Evolutionary conservation across 2,888 invertebrate genomes (phyloP).

Genomic region (Fabriciana adippe): DNA sequence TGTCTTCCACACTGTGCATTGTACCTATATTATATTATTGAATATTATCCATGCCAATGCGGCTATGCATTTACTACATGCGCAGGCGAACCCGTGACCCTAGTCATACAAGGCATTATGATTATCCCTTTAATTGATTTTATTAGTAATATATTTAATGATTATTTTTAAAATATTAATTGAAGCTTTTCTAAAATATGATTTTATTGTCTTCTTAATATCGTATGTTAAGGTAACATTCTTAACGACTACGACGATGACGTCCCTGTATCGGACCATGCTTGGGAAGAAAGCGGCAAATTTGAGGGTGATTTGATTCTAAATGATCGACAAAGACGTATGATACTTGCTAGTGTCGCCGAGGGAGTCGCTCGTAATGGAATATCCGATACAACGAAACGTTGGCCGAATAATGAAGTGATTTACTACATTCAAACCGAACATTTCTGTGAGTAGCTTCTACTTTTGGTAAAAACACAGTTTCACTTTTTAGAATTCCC

Average conservation of each 20-base stretch:
- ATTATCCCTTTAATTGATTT: too few species aligned
- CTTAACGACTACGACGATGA: slow-evolving; percentile 63
- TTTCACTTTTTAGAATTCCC: slow-evolving; percentile 8
- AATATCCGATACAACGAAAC: slow-evolving; percentile 67
- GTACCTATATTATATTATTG: too few species aligned
- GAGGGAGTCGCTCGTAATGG: slow-evolving; percentile 75
- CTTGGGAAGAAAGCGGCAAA: slow-evolving; percentile 78
- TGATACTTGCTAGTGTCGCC: slow-evolving; percentile 68
- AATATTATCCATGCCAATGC: too few species aligned
- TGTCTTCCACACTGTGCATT: too few species aligned
- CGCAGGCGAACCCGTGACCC: too few species aligned
- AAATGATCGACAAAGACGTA: slow-evolving; percentile 70
- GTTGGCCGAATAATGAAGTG: slow-evolving; percentile 76
- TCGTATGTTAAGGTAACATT: slow-evolving; percentile 49
- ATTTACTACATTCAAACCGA: slow-evolving; percentile 71
- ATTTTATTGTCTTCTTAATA: slow-evolving; percentile 13
- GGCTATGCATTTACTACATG: too few species aligned
- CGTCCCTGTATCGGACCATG: slow-evolving; percentile 62
- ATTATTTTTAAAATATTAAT: not conserved
- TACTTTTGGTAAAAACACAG: not conserved
- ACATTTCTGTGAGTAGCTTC: slow-evolving; percentile 69
- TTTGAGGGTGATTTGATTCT: slow-evolving; percentile 80
- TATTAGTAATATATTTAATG: too few species aligned
- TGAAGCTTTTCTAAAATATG: not conserved
- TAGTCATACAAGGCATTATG: too few species aligned